phyloP scores from a whole-genome alignment of 23 tunicate species.

The Styela plicata region DNA sequence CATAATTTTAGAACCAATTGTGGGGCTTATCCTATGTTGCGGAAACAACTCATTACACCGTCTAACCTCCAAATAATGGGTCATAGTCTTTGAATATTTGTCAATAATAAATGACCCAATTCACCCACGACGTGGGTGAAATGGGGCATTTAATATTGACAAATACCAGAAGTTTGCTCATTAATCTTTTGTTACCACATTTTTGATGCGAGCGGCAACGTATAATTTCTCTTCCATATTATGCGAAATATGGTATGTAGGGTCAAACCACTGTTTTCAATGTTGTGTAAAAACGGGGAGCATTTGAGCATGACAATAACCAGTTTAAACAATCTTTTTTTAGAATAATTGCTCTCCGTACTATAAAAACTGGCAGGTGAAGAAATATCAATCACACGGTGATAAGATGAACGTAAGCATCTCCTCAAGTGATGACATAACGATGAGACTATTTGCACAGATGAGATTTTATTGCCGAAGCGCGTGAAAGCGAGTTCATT shows the following conservation, averaged over 20 bases:
- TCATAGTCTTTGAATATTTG: background rate
- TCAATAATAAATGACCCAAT: background rate
- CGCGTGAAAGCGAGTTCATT: background rate
- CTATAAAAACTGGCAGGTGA: background rate
- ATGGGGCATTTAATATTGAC: background rate
- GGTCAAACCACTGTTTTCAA: background rate
- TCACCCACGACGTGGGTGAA: background rate
- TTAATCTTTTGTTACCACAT: background rate
- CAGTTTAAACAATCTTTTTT: background rate
- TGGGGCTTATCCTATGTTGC: background rate
- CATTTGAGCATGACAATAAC: background rate
- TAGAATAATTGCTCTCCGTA: background rate
- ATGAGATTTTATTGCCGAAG: background rate
- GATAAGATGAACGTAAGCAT: background rate
- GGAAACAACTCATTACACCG: background rate
- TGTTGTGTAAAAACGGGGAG: background rate
- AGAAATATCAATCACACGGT: background rate
- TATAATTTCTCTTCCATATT: background rate
- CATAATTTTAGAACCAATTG: background rate
- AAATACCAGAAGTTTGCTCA: background rate
- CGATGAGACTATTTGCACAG: background rate
- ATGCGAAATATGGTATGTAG: background rate
- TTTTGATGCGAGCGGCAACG: background rate
- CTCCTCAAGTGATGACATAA: background rate
- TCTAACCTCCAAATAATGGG: background rate